Base-by-base conservation (phyloP, 2,797 vertebrate species). In the Phalloptychus januarius region DNA sequence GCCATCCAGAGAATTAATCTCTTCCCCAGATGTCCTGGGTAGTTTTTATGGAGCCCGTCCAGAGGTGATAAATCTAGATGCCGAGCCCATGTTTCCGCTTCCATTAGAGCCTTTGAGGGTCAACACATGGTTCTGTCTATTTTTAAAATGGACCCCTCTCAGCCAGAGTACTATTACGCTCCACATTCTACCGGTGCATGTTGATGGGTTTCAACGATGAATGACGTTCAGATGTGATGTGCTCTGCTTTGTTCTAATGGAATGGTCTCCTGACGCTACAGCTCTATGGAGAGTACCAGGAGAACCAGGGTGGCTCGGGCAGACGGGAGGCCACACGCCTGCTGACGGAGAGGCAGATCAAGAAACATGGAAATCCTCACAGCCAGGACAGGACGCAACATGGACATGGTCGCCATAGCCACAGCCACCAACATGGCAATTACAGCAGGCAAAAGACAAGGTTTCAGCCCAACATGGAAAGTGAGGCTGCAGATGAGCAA, bases 281-380 rank as follows among this genome's bases (percentile, higher is more conserved):
- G 98, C 95, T 98, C 71, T 98, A 97, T 91, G 97, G 97, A 76
- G 96, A 97, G 84, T 97, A 97, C 93, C 96, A 96, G 33, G 96
- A 98, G 74, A 91, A 96, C n/a, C 91, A 95, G 7, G 94, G 94
- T 4, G 92, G 93, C 50, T 95, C 96, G 3, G 89, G 95, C 72
- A 87, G 94, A 44, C 96, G 95, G 84, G 96, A 97, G 91, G 96
- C 95, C 75, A 94, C 89, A 1, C 95, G 95, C n/a, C 91, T 96
- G 75, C 93, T 96, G 87, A 95, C 93, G 0, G 94, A 96, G 87
- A 93, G 94, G 58, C 93, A 94, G 82, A 84, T 86, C 65, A 92
- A 85, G 83, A 92, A 94, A 86, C 93, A 90, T 82, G 88, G 88
- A 48, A 83, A 69, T 67, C 87, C 89, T 16, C 91, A 89, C 58